Evolutionary conservation across 2,113 vertebrate species (phyloP).

Genomic region (Sialia sialis): DNA sequence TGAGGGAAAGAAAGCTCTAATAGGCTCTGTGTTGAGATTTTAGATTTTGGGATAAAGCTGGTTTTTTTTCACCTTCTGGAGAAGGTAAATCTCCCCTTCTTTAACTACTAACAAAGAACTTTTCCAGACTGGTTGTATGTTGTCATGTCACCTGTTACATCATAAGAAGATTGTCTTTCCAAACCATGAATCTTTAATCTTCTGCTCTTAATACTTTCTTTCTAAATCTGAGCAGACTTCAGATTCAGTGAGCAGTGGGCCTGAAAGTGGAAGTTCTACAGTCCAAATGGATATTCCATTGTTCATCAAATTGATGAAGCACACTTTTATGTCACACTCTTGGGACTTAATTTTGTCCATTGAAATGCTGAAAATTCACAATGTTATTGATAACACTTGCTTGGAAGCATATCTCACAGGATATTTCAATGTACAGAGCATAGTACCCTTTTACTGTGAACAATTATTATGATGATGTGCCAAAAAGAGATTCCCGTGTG

Average conservation of each 20-base stretch:
- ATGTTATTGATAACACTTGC: not conserved
- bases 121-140: not conserved
- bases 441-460: not conserved
- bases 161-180: constrained; percentile 60
- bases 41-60: not conserved
- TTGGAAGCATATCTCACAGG: not conserved
- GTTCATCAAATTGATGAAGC: not conserved
- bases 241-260: not conserved
- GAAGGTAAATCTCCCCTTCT: not conserved
- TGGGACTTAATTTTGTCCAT: not conserved
- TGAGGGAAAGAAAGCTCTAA: not conserved
- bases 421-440: not conserved
- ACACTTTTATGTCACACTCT: not conserved
- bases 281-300: not conserved
- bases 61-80: no score
- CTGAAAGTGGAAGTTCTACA: not conserved
- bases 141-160: constrained; percentile 42
- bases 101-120: not conserved
- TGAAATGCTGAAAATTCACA: not conserved
- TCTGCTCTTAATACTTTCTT: constrained; percentile 45
- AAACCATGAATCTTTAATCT: constrained; percentile 57
- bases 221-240: constrained; percentile 40
- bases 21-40: not conserved
- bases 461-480: not conserved
- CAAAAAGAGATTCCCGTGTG: not conserved